These are phyloP conservation scores for Hylomyscus alleni DNA, from an alignment of 2,797 vertebrate species.

Conservation along the genomic window DNA sequence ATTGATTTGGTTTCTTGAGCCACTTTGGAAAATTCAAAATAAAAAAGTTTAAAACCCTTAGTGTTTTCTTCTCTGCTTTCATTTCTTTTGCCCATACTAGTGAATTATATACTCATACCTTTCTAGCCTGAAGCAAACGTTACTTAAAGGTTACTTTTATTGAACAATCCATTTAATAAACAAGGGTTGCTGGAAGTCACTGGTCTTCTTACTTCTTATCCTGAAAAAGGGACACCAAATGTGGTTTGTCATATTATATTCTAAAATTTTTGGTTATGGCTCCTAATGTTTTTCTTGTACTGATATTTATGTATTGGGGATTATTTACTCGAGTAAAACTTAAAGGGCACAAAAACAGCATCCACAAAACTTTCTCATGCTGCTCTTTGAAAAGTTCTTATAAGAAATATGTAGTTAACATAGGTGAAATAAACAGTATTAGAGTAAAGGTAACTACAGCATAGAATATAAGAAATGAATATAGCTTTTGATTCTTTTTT, in stretches of 20 bases:
- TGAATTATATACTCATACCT: constrained; percentile 52
- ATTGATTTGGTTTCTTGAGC: not conserved
- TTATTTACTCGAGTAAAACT: constrained; percentile 46
- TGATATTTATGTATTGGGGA: constrained; percentile 21
- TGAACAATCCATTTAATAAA: constrained; percentile 40
- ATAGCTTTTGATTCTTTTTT: not conserved
- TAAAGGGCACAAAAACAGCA: not conserved
- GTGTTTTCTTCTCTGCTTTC: constrained; percentile 11
- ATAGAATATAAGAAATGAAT: not conserved
- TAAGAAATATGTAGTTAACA: not conserved
- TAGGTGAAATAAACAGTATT: not conserved
- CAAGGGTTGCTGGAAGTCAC: not conserved
- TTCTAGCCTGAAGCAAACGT: constrained; percentile 41
- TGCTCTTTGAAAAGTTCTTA: constrained; percentile 16
- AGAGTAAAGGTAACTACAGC: not conserved
- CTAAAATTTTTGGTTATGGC: constrained; percentile 12
- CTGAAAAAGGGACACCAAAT: not conserved
- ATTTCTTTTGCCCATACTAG: not conserved
- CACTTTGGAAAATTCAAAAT: constrained; percentile 51
- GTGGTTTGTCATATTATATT: constrained; percentile 17
- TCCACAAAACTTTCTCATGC: not conserved
- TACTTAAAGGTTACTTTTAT: not conserved
- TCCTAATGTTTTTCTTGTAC: constrained; percentile 5
- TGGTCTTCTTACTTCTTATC: not conserved
- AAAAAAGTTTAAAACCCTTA: not conserved